Conservation (phyloP, 2,113 vertebrate genomes). For the Canis aureus region DNA sequence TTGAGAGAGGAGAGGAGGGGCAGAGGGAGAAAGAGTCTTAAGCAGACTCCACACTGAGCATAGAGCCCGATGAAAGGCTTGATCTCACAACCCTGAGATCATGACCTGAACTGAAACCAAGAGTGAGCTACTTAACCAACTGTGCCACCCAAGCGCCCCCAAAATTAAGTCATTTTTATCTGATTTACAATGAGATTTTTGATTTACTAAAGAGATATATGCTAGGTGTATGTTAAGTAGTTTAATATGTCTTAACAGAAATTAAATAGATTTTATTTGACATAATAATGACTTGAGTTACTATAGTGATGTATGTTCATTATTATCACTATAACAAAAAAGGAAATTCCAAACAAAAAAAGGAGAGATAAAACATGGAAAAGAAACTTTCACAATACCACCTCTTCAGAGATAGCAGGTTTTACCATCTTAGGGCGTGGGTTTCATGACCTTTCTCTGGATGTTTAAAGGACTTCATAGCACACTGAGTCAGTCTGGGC, state of each 20-base stretch:
- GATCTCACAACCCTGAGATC: not conserved
- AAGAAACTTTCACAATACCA: not conserved
- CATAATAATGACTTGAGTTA: not conserved
- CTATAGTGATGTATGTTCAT: not conserved
- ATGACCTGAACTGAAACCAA: not conserved
- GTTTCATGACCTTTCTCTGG: not conserved
- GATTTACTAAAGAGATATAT: not conserved
- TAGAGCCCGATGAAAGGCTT: too few relatives aligned
- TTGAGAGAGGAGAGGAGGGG: not conserved
- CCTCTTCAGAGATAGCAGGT: not conserved
- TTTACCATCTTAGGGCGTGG: accelerated
- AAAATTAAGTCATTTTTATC: not conserved
- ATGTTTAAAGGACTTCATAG: too few relatives aligned
- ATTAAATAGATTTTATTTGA: not conserved
- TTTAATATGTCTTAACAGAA: conserved; percentile 19
- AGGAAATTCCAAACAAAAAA: not conserved
- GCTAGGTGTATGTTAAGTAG: not conserved
- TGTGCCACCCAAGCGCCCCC: not conserved
- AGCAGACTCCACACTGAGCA: too few relatives aligned
- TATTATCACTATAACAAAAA: not conserved
- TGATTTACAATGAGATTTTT: not conserved
- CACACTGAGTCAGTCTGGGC: too few relatives aligned
- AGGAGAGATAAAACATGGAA: not conserved
- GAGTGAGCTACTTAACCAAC: not conserved
- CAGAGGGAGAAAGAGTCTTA: too few relatives aligned